These are phyloP conservation scores for Drosophila formosana DNA, from an alignment of 2,888 invertebrate species.

Conservation along the genomic window DNA sequence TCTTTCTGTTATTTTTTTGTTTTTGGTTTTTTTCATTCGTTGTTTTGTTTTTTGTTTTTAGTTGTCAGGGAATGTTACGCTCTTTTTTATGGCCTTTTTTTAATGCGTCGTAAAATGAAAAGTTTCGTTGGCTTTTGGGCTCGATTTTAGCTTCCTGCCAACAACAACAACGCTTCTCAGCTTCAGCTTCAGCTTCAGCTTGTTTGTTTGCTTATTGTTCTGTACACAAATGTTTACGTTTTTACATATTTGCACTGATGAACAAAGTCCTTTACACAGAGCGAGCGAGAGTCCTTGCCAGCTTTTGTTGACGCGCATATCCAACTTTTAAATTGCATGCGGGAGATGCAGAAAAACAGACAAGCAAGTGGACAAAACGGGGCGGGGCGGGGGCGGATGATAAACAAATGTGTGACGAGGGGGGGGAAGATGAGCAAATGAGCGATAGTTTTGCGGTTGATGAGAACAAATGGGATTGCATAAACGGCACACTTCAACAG, in stretches of 20 bases:
- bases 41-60: conserved; percentile 32
- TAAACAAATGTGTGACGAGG: background rate
- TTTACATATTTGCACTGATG: conserved; percentile 46
- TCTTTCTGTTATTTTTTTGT: conserved; percentile 13
- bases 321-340: conserved; percentile 33
- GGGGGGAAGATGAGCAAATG: background rate
- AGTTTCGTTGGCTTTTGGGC: conserved; percentile 49
- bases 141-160: conserved; percentile 20
- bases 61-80: conserved; percentile 42
- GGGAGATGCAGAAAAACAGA: conserved; percentile 5
- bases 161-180: background rate
- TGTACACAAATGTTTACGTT: conserved; percentile 37
- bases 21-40: conserved; percentile 4
- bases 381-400: no score
- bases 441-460: conserved; percentile 1
- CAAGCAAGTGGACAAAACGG: background rate
- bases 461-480: background rate
- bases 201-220: conserved; percentile 29
- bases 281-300: background rate
- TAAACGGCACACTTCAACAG: background rate
- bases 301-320: conserved; percentile 19
- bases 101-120: conserved; percentile 72
- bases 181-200: conserved; percentile 1
- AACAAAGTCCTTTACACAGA: conserved; percentile 31
- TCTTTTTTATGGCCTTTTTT: conserved; percentile 63